Percentiles rank a stretch among this genome's conserved stretches.
Evolutionary conservation across 2,797 vertebrate genomes (phyloP).

Genomic region (Schizopygopsis malacanthus): DNA sequence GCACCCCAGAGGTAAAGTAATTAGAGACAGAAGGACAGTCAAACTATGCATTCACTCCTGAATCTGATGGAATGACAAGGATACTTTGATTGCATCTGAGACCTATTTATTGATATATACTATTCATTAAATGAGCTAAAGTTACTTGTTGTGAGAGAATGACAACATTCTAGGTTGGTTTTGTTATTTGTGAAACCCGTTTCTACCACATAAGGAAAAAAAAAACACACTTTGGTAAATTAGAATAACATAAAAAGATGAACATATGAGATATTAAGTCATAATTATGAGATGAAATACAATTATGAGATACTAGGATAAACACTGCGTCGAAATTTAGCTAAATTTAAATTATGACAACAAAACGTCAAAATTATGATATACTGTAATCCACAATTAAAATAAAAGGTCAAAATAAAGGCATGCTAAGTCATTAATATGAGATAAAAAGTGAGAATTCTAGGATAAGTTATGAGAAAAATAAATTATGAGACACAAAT

Average conservation of each 20-base stretch:
- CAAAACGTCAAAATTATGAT: not conserved
- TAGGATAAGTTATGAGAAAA: not conserved
- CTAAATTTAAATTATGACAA: not conserved
- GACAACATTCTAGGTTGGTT: not conserved
- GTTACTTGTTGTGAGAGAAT: not conserved
- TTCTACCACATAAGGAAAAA: not conserved
- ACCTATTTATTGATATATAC: not conserved
- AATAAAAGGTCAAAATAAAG: not conserved
- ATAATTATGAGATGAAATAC: not conserved
- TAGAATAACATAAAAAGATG: not conserved
- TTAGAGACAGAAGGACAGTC: not conserved
- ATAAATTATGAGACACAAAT: not conserved
- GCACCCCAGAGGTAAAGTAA: constrained; percentile 1
- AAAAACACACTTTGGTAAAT: not conserved
- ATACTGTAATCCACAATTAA: not conserved
- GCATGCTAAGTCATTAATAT: not conserved
- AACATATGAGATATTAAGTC: too few species aligned
- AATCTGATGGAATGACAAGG: not conserved
- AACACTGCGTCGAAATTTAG: not conserved
- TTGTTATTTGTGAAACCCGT: not conserved
- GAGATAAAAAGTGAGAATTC: not conserved
- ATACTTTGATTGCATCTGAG: not conserved
- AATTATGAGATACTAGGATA: not conserved
- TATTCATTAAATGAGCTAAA: not conserved
- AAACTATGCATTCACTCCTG: not conserved